These are phyloP conservation scores for Clamator glandarius DNA, from an alignment of 2,797 vertebrate species.

Conservation along the genomic window DNA sequence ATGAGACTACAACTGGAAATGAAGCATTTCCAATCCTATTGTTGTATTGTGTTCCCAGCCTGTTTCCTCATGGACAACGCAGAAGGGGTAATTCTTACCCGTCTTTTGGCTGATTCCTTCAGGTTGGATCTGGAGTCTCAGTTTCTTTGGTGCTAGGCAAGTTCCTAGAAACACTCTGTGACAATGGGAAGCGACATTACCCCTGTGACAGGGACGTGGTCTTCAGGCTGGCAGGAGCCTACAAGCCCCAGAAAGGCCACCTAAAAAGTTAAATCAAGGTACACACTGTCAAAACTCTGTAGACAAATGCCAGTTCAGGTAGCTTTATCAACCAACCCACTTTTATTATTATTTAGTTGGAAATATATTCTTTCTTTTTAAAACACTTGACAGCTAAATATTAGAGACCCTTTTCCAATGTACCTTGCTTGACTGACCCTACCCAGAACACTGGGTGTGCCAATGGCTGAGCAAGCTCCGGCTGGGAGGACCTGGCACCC, in stretches of 20 bases:
- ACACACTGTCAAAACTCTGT: fast-evolving
- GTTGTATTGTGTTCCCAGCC: background rate
- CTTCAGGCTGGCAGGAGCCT: background rate
- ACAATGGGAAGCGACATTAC: background rate
- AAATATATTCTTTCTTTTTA: background rate
- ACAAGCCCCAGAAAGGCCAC: background rate
- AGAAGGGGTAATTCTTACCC: background rate
- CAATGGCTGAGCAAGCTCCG: fast-evolving
- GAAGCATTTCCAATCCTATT: background rate
- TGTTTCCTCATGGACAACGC: background rate
- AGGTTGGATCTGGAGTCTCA: background rate
- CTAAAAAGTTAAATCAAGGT: background rate
- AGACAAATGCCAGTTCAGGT: background rate
- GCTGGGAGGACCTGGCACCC: background rate
- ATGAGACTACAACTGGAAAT: background rate
- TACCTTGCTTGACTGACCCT: background rate
- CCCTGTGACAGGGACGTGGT: background rate
- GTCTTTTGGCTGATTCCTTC: background rate
- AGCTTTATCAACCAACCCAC: background rate
- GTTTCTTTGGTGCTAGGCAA: background rate
- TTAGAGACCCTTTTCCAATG: background rate
- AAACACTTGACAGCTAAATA: background rate
- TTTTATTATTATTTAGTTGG: background rate
- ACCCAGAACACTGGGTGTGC: background rate
- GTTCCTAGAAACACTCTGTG: background rate